A percentile compares a stretch with the other conserved stretches of the same genome.
Conservation (phyloP, 2,113 vertebrate species). For the Stigmatopora nigra region DNA sequence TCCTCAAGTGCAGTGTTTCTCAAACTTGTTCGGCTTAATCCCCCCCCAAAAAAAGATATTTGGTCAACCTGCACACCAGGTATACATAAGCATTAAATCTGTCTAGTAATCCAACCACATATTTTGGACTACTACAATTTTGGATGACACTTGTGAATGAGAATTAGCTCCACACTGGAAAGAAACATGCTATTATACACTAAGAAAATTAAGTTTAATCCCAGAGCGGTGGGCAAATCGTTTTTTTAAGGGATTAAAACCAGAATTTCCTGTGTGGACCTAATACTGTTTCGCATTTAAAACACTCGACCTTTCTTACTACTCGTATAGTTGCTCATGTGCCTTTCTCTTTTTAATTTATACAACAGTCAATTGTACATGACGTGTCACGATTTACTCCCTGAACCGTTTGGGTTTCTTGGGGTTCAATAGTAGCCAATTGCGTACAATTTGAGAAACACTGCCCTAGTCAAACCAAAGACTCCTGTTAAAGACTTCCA, state of each 20-base stretch:
- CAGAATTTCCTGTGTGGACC: not conserved
- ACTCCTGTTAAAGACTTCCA: slow-evolving; percentile 44
- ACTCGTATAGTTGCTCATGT: not conserved
- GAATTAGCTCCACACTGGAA: not conserved
- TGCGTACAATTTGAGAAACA: slow-evolving; percentile 2
- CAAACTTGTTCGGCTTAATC: not conserved
- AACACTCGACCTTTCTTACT: not conserved
- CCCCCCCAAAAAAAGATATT: not conserved
- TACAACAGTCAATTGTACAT: not conserved
- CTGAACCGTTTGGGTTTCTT: not conserved
- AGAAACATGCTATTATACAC: not conserved
- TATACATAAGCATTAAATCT: not conserved
- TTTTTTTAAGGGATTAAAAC: not conserved
- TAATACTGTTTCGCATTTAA: not conserved
- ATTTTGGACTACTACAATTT: not conserved
- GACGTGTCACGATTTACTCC: not conserved
- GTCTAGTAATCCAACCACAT: not conserved
- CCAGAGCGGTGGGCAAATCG: no score
- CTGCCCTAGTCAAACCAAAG: slow-evolving; percentile 12
- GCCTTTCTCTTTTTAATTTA: not conserved
- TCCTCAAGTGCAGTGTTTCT: slow-evolving; percentile 11
- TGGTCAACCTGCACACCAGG: not conserved
- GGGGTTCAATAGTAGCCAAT: not conserved
- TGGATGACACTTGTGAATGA: not conserved
- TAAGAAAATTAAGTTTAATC: not conserved